Percentiles rank a stretch among this genome's conserved stretches.
Evolutionary conservation across 2,888 invertebrate species (phyloP).

Genomic region (Aleiodes testaceus): DNA sequence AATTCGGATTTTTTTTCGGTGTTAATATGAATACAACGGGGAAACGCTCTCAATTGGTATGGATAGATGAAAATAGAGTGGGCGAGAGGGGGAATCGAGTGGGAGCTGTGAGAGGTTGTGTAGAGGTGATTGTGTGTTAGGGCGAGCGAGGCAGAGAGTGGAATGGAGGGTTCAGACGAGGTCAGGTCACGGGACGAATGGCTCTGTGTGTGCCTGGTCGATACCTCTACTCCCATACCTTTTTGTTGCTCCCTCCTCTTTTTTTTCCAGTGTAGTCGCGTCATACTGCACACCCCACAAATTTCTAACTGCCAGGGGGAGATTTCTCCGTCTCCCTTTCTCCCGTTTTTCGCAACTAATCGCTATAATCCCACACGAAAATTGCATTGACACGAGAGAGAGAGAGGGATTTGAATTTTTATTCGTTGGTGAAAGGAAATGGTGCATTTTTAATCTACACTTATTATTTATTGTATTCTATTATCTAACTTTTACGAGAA

Average conservation of each 20-base stretch:
- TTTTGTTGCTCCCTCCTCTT: conserved; percentile 29
- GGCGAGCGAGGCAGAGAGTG: conserved; percentile 57
- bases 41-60: conserved; percentile 36
- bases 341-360: conserved; percentile 27
- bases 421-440: not conserved
- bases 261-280: not conserved
- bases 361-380: conserved; percentile 25
- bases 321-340: conserved; percentile 5
- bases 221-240: conserved; percentile 47
- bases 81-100: conserved; percentile 31
- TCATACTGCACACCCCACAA: conserved; percentile 5
- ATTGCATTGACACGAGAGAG: not conserved
- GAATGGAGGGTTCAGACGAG: conserved; percentile 71
- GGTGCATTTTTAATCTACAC: not conserved
- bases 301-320: conserved; percentile 19
- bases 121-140: conserved; percentile 64
- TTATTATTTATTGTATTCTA: not conserved
- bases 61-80: conserved; percentile 5
- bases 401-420: not conserved
- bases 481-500: not conserved
- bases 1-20: too few relatives aligned
- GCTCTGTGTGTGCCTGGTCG: conserved; percentile 50
- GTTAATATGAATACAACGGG: conserved; percentile 19
- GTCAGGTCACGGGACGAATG: conserved; percentile 71
- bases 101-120: conserved; percentile 50